Evolutionary conservation across 1,140 invertebrate genomes (phyloP).

Genomic region (Drosophila gunungcola): DNA sequence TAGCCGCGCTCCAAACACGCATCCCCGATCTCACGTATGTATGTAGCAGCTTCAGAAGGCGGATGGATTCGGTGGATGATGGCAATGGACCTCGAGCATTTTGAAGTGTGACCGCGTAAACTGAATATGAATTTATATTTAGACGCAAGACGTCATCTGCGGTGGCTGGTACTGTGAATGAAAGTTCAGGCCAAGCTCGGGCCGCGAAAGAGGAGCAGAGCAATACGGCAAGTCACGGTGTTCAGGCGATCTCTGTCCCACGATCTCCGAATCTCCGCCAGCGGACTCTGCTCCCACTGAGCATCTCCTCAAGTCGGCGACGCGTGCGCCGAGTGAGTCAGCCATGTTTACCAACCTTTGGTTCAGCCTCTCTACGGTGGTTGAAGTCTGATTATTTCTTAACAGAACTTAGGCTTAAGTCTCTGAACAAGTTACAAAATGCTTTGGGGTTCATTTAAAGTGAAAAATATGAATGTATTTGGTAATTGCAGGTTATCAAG

Average conservation of each 20-base stretch:
- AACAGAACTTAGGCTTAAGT: not conserved
- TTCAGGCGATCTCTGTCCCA: conserved; percentile 38
- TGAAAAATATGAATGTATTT: too few relatives aligned
- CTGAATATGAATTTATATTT: conserved; percentile 77
- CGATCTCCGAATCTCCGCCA: conserved; percentile 16
- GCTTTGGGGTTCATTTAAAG: too few relatives aligned
- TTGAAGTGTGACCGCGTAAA: conserved; percentile 78
- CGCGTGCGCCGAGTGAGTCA: conserved; percentile 68
- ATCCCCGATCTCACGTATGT: conserved; percentile 24
- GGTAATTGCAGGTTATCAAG: too few relatives aligned
- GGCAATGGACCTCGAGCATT: conserved; percentile 48
- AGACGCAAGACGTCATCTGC: conserved; percentile 70
- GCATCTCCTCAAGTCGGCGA: conserved; percentile 16
- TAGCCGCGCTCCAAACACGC: conserved; percentile 13
- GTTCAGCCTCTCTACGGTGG: conserved; percentile 9
- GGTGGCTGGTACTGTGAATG: conserved; percentile 56
- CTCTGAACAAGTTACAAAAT: too few relatives aligned
- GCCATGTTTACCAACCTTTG: conserved; percentile 16
- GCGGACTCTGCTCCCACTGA: conserved; percentile 43
- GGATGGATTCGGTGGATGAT: conserved; percentile 54
- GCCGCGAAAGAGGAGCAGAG: conserved; percentile 39
- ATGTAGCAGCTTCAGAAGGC: conserved; percentile 31
- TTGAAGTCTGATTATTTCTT: not conserved
- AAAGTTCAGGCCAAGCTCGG: conserved; percentile 54
- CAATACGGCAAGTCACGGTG: conserved; percentile 59